Base-by-base conservation (phyloP, 2,888 invertebrate genomes). In the Acrobasis consociella region DNA sequence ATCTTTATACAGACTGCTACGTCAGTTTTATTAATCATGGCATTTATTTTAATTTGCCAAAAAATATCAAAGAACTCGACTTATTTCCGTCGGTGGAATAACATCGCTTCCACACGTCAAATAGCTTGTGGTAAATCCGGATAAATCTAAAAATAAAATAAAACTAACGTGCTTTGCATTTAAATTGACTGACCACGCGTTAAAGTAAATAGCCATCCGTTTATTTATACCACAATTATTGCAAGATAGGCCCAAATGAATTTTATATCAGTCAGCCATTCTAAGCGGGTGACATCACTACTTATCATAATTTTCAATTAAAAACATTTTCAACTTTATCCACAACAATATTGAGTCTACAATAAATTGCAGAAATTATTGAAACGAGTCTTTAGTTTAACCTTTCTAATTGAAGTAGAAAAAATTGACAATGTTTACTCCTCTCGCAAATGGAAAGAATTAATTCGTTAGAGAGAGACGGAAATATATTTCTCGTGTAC, bases 401-500 rank as follows among this genome's bases (percentile, higher is more conserved):
- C 65, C 74, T 75, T 76, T 78, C 70, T 66, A 72, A 72, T 80
- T 80, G 53, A 75, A 76, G 73, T 69, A 62, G 75, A 74, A 81
- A 78, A 80, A 81, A 78, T 67, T 64, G 58, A 66, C 69, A 69
- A 63, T 62, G 68, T 70, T 63, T 87, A 86, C 83, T 86, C 66
- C 72, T 90, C 76, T 71, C 68, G 65, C 81, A 66, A 67, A 65
- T 62, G 60, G 55, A 65, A 74, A 74, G 71, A 69, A 64, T 63
- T 63, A 65, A 63, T 81, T 71, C 60, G 83, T 63, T 56, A 69
- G 82, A 91, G 67, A 75, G 87, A 85, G 90, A 88, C 65, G 72
- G 72, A 67, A 64, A 68, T 72, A 76, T 63, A 67, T 72, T 72
- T 74, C 75, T 78, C 75, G 74, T 73, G 72, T 72, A 72, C 76